phyloP scores from a whole-genome alignment of 2,888 invertebrate species.

The Scaeva pyrastri region DNA sequence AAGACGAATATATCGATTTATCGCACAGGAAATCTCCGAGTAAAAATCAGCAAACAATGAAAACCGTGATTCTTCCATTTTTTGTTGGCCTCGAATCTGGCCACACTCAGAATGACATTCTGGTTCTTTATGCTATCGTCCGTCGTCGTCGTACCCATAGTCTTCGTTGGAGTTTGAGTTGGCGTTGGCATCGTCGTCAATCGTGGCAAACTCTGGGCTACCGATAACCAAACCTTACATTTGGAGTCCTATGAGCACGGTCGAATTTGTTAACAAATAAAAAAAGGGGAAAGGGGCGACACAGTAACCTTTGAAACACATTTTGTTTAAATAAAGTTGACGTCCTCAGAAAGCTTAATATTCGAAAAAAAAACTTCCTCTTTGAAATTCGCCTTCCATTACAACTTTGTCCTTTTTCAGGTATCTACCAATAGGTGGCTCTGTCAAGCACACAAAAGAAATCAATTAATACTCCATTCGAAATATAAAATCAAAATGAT shows the following conservation, averaged over 20 bases:
- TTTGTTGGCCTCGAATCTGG: slow-evolving; percentile 69
- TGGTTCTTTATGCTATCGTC: slow-evolving; percentile 57
- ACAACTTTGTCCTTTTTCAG: no score
- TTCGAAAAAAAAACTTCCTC: no score
- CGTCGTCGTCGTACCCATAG: slow-evolving; percentile 15
- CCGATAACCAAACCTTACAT: slow-evolving; percentile 66
- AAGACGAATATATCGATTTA: slow-evolving; percentile 53
- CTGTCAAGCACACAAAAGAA: no score
- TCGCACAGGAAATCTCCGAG: slow-evolving; percentile 54
- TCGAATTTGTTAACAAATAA: background rate
- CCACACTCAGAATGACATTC: slow-evolving; percentile 70
- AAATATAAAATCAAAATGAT: no score
- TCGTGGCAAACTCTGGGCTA: slow-evolving; percentile 61
- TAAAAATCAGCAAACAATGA: slow-evolving; percentile 74
- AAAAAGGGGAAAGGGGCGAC: background rate
- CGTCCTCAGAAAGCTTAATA: no score
- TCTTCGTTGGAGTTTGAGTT: slow-evolving; percentile 1
- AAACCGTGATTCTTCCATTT: slow-evolving; percentile 67
- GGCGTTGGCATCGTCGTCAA: background rate
- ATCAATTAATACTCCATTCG: no score
- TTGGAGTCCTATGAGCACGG: slow-evolving; percentile 14
- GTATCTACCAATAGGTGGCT: no score
- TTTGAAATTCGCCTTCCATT: no score
- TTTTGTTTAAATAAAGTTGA: no score
- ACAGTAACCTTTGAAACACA: no score